A percentile compares a stretch with the other conserved stretches of the same genome.
phyloP scores from a whole-genome alignment of 2,113 vertebrate species.

The Prinia subflava region DNA sequence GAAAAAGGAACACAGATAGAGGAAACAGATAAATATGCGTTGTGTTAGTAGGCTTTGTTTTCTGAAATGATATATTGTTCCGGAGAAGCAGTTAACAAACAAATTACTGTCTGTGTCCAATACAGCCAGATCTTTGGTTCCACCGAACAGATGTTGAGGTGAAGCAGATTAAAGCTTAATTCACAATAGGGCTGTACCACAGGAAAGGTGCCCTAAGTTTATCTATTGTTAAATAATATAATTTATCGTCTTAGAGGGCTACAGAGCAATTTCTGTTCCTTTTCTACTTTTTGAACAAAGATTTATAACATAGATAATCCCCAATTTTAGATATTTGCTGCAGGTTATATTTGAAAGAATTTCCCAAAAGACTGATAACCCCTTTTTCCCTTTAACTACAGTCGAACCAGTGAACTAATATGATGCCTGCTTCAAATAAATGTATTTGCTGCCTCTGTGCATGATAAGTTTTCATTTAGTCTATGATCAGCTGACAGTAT shows the following conservation, averaged over 20 bases:
- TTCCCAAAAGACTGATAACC: constrained; percentile 66
- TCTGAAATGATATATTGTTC: constrained; percentile 78
- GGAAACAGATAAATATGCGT: constrained; percentile 78
- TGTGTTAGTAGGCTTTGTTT: constrained; percentile 77
- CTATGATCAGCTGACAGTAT: constrained; percentile 79
- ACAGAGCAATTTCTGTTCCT: constrained; percentile 83
- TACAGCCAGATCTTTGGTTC: constrained; percentile 61
- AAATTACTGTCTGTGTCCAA: constrained; percentile 70
- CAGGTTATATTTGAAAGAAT: constrained; percentile 52
- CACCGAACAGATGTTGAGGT: constrained; percentile 59
- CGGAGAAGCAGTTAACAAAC: constrained; percentile 74
- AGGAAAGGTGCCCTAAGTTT: constrained; percentile 85
- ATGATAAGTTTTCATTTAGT: constrained; percentile 76
- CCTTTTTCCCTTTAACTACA: constrained; percentile 49
- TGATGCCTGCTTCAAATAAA: constrained; percentile 73
- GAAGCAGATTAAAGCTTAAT: constrained; percentile 71
- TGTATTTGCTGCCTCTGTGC: constrained; percentile 76
- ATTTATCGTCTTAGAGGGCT: constrained; percentile 90
- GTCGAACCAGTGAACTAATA: constrained; percentile 68
- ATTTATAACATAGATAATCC: constrained; percentile 72
- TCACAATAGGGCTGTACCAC: constrained; percentile 82
- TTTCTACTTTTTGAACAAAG: constrained; percentile 70
- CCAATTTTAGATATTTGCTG: constrained; percentile 75
- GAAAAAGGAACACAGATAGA: constrained; percentile 79
- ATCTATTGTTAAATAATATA: constrained; percentile 92